These are phyloP conservation scores for Morpho achilles DNA, from an alignment of 2,888 invertebrate genomes.

Conservation along the genomic window DNA sequence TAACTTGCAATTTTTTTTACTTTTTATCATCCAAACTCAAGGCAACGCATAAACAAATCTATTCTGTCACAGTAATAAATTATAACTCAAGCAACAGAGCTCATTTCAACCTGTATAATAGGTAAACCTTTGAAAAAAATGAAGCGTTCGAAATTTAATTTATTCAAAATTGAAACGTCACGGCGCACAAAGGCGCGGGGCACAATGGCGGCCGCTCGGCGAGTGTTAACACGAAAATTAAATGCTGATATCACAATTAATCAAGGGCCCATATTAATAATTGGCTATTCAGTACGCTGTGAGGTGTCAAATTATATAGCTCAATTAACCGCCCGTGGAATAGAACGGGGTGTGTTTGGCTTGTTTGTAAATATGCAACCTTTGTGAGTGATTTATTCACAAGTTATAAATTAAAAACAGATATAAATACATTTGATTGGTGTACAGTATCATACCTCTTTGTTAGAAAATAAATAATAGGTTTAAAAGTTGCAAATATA, in stretches of 20 bases:
- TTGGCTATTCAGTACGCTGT: constrained; percentile 75
- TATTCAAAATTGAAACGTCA: constrained; percentile 80
- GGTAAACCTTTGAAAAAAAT: constrained; percentile 66
- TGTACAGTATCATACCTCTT: too few species aligned
- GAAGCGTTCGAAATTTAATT: constrained; percentile 79
- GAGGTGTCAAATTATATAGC: constrained; percentile 79
- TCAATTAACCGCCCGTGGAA: constrained; percentile 72
- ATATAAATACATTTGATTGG: too few species aligned
- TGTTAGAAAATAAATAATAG: too few species aligned
- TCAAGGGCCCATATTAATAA: constrained; percentile 78
- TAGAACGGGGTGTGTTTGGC: constrained; percentile 67
- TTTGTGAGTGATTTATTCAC: neutral
- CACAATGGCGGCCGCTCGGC: constrained; percentile 65
- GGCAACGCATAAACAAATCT: constrained; percentile 52
- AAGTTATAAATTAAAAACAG: too few species aligned
- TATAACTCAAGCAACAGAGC: constrained; percentile 61
- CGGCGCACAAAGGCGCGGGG: constrained; percentile 67
- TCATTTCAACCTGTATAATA: constrained; percentile 57
- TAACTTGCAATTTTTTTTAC: constrained; percentile 11
- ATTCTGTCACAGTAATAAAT: constrained; percentile 69
- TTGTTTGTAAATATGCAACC: constrained; percentile 47
- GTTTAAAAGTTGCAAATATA: too few species aligned
- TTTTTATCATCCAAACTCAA: constrained; percentile 36
- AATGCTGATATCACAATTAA: constrained; percentile 80
- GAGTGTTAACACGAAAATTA: constrained; percentile 78